These are phyloP conservation scores for Plebejus argus DNA, from an alignment of 2,888 invertebrate genomes.

Conservation along the genomic window DNA sequence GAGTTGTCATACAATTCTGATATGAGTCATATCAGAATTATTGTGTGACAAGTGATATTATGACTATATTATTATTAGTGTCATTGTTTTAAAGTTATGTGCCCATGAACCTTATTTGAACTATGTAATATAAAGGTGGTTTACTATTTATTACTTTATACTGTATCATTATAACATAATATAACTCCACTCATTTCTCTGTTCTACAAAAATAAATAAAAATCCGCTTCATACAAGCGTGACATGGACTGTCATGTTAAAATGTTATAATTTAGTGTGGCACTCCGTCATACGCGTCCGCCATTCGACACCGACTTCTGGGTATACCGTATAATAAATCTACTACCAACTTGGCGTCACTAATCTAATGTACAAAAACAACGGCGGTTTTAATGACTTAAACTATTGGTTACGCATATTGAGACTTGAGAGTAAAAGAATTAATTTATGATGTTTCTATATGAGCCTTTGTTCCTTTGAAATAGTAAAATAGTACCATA, in stretches of 20 bases:
- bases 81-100: no score
- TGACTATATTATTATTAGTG: no score
- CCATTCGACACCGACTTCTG: constrained; percentile 69
- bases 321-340: constrained; percentile 74
- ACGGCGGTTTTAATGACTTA: constrained; percentile 56
- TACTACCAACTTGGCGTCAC: constrained; percentile 59
- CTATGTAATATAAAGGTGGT: not conserved
- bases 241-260: constrained; percentile 71
- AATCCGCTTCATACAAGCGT: constrained; percentile 57
- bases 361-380: constrained; percentile 75
- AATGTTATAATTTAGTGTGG: constrained; percentile 77
- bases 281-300: constrained; percentile 67
- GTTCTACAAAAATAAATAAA: constrained; percentile 39
- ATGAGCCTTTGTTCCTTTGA: no score
- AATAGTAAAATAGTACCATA: no score
- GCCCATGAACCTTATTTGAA: no score
- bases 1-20: no score
- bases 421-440: not conserved
- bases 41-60: no score
- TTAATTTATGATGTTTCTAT: not conserved
- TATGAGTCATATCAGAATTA: no score
- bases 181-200: not conserved
- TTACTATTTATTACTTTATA: not conserved
- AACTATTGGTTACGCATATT: constrained; percentile 38
- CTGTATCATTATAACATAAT: not conserved